Evolutionary conservation across 1,140 invertebrate genomes (phyloP).

Genomic region (Homalodisca vitripennis): DNA sequence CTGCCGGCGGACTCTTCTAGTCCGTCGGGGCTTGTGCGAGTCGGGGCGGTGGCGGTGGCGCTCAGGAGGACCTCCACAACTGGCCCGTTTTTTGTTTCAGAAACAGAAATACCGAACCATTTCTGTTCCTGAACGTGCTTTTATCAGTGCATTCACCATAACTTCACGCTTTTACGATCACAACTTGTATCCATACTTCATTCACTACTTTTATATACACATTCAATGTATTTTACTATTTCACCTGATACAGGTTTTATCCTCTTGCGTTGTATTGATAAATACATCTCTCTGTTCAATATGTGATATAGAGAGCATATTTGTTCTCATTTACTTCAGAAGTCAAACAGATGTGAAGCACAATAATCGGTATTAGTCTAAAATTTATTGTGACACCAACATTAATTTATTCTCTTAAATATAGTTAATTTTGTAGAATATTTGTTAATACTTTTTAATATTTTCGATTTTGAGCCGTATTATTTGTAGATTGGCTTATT

Average conservation of each 20-base stretch:
- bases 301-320: no score
- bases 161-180: constrained; percentile 8
- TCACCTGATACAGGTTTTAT: not conserved
- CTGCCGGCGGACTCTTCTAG: not conserved
- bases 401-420: no score
- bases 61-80: constrained; percentile 7
- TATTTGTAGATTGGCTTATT: no score
- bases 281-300: no score
- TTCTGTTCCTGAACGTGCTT: constrained; percentile 15
- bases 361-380: no score
- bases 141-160: constrained; percentile 11
- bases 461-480: no score
- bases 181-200: not conserved
- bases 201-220: constrained; percentile 6
- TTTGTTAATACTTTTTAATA: no score
- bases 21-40: not conserved
- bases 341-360: no score
- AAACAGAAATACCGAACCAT: not conserved
- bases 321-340: no score
- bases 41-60: constrained; percentile 4
- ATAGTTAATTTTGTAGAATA: no score
- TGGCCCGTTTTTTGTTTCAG: constrained; percentile 14
- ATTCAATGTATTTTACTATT: constrained; percentile 2
- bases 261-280: no score
- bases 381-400: no score